A percentile compares a stretch with the other conserved stretches of the same genome.
Conservation (phyloP, 2,888 invertebrate species). For the Epirrhoe alternata region DNA sequence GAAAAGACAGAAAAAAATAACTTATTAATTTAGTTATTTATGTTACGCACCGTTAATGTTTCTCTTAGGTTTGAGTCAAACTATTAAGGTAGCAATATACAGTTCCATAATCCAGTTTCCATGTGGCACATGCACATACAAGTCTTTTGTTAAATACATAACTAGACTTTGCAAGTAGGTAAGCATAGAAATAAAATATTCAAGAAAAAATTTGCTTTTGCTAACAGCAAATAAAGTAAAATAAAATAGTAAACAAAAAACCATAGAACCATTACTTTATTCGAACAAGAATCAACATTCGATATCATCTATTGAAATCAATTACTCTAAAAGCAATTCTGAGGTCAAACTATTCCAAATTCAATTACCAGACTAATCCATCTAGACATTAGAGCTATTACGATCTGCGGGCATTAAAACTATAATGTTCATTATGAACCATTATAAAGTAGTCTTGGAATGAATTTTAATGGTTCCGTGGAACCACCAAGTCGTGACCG, state of each 20-base stretch:
- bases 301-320: neutral
- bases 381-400: constrained; percentile 15
- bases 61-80: too few species aligned
- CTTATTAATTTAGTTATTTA: too few species aligned
- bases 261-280: neutral
- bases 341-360: constrained; percentile 14
- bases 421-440: constrained; percentile 7
- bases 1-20: too few species aligned
- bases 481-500: constrained; percentile 50
- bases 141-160: too few species aligned
- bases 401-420: constrained; percentile 9
- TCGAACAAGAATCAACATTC: neutral
- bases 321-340: constrained; percentile 14
- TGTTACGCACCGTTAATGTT: too few species aligned
- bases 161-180: too few species aligned
- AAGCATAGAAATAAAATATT: too few species aligned
- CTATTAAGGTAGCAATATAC: too few species aligned
- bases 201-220: too few species aligned
- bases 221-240: too few species aligned
- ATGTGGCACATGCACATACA: too few species aligned
- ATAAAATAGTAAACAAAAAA: neutral
- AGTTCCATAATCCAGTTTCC: too few species aligned
- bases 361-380: constrained; percentile 16
- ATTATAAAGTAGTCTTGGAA: constrained; percentile 25
- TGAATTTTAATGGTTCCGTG: constrained; percentile 30